phyloP scores from a whole-genome alignment of 2,797 vertebrate genomes.

The Microctenopoma lineatum region DNA sequence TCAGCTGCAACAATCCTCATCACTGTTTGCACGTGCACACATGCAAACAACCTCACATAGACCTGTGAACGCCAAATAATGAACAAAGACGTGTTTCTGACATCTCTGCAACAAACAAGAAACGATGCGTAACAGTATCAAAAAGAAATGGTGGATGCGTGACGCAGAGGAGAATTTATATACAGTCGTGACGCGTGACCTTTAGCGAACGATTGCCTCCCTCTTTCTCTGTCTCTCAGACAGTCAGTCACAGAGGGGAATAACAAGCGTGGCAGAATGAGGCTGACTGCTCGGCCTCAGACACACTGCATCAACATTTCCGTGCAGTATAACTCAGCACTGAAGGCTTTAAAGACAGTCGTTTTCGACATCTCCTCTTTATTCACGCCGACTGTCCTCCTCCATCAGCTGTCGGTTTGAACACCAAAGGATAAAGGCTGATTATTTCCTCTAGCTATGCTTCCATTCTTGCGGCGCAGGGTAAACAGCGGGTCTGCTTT shows the following conservation, averaged over 20 bases:
- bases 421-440: conserved; percentile 12
- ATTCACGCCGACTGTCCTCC: neutral
- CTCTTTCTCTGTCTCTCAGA: conserved; percentile 33
- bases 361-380: conserved; percentile 13
- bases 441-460: conserved; percentile 13
- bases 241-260: conserved; percentile 45
- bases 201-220: conserved; percentile 57
- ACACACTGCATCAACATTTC: conserved; percentile 39
- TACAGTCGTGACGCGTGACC: conserved; percentile 32
- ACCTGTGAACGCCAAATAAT: neutral
- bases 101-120: neutral
- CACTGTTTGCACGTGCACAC: neutral
- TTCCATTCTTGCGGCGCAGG: conserved; percentile 9
- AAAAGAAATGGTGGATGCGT: neutral
- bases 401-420: conserved; percentile 21
- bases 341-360: conserved; percentile 6
- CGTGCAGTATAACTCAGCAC: conserved; percentile 23
- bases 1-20: conserved; percentile 23
- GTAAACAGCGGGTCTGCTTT: conserved; percentile 29
- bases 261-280: conserved; percentile 60
- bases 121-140: neutral
- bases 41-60: neutral
- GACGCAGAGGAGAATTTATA: conserved; percentile 15
- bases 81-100: neutral
- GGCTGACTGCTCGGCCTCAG: conserved; percentile 46